Conservation (phyloP, 2,888 invertebrate species). For the Pollenia labialis region DNA sequence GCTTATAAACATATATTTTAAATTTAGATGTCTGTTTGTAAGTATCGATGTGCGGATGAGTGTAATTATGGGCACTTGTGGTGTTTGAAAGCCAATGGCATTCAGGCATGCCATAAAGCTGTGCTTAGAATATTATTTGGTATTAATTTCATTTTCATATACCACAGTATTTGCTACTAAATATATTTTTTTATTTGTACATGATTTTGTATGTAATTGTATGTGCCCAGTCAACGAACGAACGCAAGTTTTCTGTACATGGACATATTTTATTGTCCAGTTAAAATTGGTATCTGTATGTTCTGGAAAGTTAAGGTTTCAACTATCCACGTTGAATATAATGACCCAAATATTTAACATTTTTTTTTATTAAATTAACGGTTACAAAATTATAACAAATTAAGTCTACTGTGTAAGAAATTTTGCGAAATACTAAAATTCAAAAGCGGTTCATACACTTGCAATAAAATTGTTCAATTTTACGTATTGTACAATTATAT, state of each 20-base stretch:
- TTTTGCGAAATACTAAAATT: not conserved
- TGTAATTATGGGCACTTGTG: not conserved
- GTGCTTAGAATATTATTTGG: conserved; percentile 74
- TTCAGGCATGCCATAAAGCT: conserved; percentile 27
- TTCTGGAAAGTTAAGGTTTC: conserved; percentile 4
- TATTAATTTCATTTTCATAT: conserved; percentile 71
- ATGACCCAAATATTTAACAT: conserved; percentile 20
- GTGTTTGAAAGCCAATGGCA: conserved; percentile 34
- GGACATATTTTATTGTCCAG: conserved; percentile 9
- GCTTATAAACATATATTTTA: conserved; percentile 57
- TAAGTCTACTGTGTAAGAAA: not conserved
- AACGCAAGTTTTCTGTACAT: not conserved
- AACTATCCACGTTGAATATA: not conserved
- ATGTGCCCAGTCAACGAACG: conserved; percentile 2
- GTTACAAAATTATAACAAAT: not conserved
- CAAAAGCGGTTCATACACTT: too few species aligned
- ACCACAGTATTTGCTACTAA: not conserved
- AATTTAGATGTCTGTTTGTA: conserved; percentile 31
- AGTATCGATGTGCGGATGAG: not conserved
- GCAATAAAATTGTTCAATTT: too few species aligned
- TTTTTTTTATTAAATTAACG: not conserved
- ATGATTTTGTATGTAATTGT: not conserved
- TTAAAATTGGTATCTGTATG: not conserved
- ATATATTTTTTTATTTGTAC: conserved; percentile 8
- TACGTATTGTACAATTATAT: too few species aligned